Evolutionary conservation across 2,113 vertebrate species (phyloP).

Genomic region (Psilopsiagon aymara): DNA sequence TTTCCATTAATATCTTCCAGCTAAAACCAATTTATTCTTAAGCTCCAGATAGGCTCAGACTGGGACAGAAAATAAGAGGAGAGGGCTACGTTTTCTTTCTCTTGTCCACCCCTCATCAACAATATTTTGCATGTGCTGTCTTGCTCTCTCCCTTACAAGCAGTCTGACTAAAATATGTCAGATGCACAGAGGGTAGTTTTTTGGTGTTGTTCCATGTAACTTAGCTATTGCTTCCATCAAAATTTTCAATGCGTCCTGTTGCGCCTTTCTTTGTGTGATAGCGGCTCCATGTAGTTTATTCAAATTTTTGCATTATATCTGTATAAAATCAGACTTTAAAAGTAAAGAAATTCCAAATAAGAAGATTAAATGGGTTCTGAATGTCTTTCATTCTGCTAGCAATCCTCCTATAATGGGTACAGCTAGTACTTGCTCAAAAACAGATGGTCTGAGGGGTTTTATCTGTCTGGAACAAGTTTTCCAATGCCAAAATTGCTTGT

Average conservation of each 20-base stretch:
- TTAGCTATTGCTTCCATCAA: not conserved
- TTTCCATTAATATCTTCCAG: not conserved
- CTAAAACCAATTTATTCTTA: not conserved
- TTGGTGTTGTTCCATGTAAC: not conserved
- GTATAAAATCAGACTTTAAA: not conserved
- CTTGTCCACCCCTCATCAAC: not conserved
- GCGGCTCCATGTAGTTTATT: not conserved
- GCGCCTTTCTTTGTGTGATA: not conserved
- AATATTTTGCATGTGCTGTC: not conserved
- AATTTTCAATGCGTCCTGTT: not conserved
- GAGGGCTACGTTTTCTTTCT: not conserved
- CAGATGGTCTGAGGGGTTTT: not conserved
- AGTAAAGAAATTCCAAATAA: not conserved
- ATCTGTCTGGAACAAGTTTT: not conserved
- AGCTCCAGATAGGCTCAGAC: not conserved
- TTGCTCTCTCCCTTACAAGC: not conserved
- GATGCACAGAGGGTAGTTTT: not conserved
- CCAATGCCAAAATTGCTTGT: not conserved
- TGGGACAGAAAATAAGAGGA: not conserved
- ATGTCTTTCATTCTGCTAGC: not conserved
- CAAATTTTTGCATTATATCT: not conserved
- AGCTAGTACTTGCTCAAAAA: not conserved
- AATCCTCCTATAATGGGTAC: not conserved
- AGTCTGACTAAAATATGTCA: not conserved
- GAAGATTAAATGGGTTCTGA: not conserved